A percentile compares a stretch with the other conserved stretches of the same genome.
These are phyloP conservation scores for Pao palembangensis DNA, from an alignment of 2,113 vertebrate genomes.

Conservation along the genomic window DNA sequence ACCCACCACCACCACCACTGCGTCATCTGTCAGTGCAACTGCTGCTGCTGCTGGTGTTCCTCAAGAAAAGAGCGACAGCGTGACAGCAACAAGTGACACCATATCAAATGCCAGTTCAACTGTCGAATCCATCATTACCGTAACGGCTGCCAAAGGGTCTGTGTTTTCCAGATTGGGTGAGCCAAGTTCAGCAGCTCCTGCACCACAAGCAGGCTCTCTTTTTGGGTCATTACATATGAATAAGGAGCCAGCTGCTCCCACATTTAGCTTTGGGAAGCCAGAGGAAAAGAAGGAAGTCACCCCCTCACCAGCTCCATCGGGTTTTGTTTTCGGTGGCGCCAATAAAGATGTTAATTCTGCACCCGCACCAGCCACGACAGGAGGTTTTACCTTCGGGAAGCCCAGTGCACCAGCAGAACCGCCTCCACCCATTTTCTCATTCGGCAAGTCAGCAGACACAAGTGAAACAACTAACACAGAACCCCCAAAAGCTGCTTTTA, in stretches of 20 bases:
- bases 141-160: slow-evolving; percentile 54
- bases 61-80: slow-evolving; percentile 65
- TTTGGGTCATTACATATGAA: slow-evolving; percentile 50
- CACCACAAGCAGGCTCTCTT: slow-evolving; percentile 38
- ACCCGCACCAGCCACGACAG: slow-evolving; percentile 26
- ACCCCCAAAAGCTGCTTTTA: slow-evolving; percentile 76
- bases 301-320: slow-evolving; percentile 50
- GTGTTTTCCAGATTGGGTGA: slow-evolving; percentile 76
- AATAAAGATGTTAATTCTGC: slow-evolving; percentile 75
- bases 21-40: slow-evolving; percentile 63
- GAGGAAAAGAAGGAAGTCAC: slow-evolving; percentile 84
- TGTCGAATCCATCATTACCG: slow-evolving; percentile 62
- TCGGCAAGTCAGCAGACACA: slow-evolving; percentile 81
- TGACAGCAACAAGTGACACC: slow-evolving; percentile 37
- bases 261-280: slow-evolving; percentile 83
- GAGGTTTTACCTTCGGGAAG: slow-evolving; percentile 81
- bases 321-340: slow-evolving; percentile 74
- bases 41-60: slow-evolving; percentile 69
- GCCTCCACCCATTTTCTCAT: slow-evolving; percentile 69
- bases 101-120: slow-evolving; percentile 54
- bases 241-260: slow-evolving; percentile 63
- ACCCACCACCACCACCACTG: slow-evolving; percentile 8
- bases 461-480: slow-evolving; percentile 70
- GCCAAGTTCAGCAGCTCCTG: slow-evolving; percentile 31
- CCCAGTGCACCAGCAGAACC: slow-evolving; percentile 82